Conservation (phyloP, 2,888 invertebrate genomes). For the Stictocephala bisonia region DNA sequence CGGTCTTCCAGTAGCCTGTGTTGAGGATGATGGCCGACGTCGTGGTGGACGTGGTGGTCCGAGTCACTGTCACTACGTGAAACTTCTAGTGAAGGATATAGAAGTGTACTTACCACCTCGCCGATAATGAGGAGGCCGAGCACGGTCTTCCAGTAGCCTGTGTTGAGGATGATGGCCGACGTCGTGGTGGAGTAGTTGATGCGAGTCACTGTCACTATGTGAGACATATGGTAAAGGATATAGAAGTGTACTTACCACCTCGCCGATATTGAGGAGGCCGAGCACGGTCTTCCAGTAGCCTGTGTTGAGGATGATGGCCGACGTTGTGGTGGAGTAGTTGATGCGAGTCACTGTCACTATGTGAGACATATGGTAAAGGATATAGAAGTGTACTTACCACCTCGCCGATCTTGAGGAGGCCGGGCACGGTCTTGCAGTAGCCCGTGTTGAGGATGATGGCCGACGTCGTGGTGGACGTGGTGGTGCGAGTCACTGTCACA, state of each 20-base stretch:
- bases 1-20: slow-evolving; percentile 81
- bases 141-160: slow-evolving; percentile 81
- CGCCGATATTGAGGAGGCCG: slow-evolving; percentile 82
- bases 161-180: slow-evolving; percentile 82
- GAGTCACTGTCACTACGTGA: slow-evolving; percentile 87
- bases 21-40: slow-evolving; percentile 83
- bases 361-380: too few relatives aligned
- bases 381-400: slow-evolving; percentile 77
- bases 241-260: slow-evolving; percentile 79
- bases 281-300: slow-evolving; percentile 83
- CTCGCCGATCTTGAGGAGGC: slow-evolving; percentile 83
- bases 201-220: slow-evolving; percentile 86
- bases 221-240: too few relatives aligned
- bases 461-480: slow-evolving; percentile 80
- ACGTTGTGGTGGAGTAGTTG: slow-evolving; percentile 80
- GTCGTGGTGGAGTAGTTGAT: too few relatives aligned
- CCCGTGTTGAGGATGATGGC: slow-evolving; percentile 84
- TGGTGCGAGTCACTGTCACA: slow-evolving; percentile 87
- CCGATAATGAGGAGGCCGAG: slow-evolving; percentile 85
- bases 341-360: slow-evolving; percentile 86
- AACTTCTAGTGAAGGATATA: too few relatives aligned
- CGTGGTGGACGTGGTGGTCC: too few relatives aligned
- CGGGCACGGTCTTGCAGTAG: slow-evolving; percentile 81
- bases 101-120: slow-evolving; percentile 78
- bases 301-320: slow-evolving; percentile 82